Conservation (phyloP, 2,113 vertebrate species). For the Silurus meridionalis region DNA sequence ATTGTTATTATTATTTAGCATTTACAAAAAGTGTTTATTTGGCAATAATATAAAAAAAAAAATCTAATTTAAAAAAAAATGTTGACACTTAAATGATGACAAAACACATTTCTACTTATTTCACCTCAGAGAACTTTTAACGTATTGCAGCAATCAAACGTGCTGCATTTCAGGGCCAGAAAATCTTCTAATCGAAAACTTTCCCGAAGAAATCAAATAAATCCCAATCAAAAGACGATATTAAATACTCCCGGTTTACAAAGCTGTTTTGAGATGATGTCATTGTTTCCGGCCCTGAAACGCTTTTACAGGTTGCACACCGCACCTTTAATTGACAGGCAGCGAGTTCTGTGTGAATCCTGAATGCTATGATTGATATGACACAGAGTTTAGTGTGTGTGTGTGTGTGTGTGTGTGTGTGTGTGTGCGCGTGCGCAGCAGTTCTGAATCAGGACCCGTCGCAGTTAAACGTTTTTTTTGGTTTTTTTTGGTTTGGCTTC, state of each 20-base stretch:
- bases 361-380: constrained; percentile 47
- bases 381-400: not conserved
- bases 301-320: not conserved
- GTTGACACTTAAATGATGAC: too few relatives aligned
- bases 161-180: constrained; percentile 6
- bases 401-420: constrained; percentile 11
- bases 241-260: not conserved
- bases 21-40: too few relatives aligned
- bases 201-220: not conserved
- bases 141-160: not conserved
- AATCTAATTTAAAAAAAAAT: too few relatives aligned
- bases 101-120: too few relatives aligned
- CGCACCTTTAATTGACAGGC: not conserved
- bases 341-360: constrained; percentile 14
- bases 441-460: not conserved
- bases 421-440: not conserved
- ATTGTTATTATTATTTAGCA: too few relatives aligned
- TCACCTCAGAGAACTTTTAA: too few relatives aligned
- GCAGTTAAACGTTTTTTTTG: not conserved
- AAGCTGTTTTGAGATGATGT: not conserved
- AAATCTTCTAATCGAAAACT: not conserved
- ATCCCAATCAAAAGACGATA: not conserved
- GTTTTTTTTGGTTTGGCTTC: not conserved
- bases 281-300: not conserved
- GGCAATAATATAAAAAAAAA: too few relatives aligned